Percentiles rank a stretch among this genome's conserved stretches.
Conservation (phyloP, 2,888 invertebrate genomes). For the Eulithis prunata region DNA sequence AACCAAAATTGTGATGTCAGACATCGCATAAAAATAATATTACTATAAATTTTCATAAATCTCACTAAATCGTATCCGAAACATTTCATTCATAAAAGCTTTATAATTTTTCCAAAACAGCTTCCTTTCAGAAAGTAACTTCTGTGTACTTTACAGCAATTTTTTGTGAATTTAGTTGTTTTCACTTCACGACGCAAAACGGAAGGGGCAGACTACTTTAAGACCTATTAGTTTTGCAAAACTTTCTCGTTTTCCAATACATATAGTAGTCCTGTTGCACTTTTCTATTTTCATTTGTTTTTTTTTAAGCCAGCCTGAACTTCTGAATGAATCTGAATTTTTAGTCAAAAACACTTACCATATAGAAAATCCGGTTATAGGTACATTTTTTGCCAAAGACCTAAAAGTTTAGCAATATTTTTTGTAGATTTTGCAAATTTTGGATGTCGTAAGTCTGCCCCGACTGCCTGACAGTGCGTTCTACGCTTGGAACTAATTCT, state of each 20-base stretch:
- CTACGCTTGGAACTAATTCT: slow-evolving; percentile 53
- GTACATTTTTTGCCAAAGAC: background rate
- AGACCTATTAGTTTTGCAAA: no score
- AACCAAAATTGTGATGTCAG: slow-evolving; percentile 34
- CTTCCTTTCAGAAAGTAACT: slow-evolving; percentile 44
- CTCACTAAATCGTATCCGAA: slow-evolving; percentile 20
- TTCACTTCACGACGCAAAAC: slow-evolving; percentile 35
- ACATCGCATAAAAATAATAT: slow-evolving; percentile 37
- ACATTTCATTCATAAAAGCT: slow-evolving; percentile 28
- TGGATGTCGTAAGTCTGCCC: slow-evolving; percentile 37
- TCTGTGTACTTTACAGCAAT: slow-evolving; percentile 25
- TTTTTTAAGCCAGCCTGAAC: slow-evolving; percentile 24
- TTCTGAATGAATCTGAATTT: background rate
- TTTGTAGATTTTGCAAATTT: slow-evolving; percentile 18
- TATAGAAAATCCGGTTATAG: no score
- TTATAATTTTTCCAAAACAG: slow-evolving; percentile 19
- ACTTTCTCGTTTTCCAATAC: slow-evolving; percentile 11
- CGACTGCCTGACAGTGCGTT: slow-evolving; percentile 52
- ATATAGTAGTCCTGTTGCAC: slow-evolving; percentile 8
- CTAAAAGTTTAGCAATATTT: slow-evolving; percentile 16
- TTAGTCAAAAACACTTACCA: no score
- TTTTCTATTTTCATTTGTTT: slow-evolving; percentile 14
- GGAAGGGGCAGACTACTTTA: slow-evolving; percentile 32
- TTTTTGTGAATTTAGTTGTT: slow-evolving; percentile 34
- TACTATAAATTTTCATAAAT: slow-evolving; percentile 25